phyloP scores from a whole-genome alignment of 2,888 invertebrate species.

The Gastracanthus pulcherrimus region DNA sequence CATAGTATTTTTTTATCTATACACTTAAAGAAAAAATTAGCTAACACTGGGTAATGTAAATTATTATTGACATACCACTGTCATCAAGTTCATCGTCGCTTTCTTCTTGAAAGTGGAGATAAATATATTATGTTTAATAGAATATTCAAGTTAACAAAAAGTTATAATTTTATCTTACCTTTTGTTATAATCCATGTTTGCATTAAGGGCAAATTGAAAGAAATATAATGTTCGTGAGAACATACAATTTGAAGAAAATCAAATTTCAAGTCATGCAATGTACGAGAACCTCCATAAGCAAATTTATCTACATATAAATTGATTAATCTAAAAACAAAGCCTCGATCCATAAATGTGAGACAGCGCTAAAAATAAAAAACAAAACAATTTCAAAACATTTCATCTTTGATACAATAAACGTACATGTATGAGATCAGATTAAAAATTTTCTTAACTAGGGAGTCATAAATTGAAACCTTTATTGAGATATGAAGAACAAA shows the following conservation, averaged over 20 bases:
- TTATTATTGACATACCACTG: slow-evolving; percentile 69
- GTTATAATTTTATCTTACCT: slow-evolving; percentile 68
- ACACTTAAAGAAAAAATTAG: neutral
- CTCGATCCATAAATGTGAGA: slow-evolving; percentile 95
- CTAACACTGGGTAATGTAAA: neutral
- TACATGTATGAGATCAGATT: no score
- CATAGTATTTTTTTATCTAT: neutral
- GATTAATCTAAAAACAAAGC: slow-evolving; percentile 93
- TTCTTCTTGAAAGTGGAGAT: slow-evolving; percentile 76
- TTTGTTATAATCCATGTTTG: slow-evolving; percentile 78
- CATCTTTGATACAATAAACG: no score
- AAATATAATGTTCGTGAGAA: slow-evolving; percentile 96
- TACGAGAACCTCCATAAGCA: slow-evolving; percentile 88
- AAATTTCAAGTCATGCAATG: slow-evolving; percentile 94
- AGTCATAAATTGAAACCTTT: no score
- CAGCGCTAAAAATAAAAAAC: slow-evolving; percentile 81
- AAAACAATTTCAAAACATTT: neutral
- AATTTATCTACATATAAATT: slow-evolving; percentile 93
- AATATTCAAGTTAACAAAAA: neutral
- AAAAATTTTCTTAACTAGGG: no score
- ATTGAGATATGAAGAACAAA: no score
- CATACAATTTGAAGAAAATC: slow-evolving; percentile 94
- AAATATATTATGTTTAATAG: slow-evolving; percentile 24
- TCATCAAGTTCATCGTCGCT: slow-evolving; percentile 80
- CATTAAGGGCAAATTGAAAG: slow-evolving; percentile 93